These are phyloP conservation scores for Dinocampus coccinellae DNA, from an alignment of 2,888 invertebrate genomes.

Conservation along the genomic window DNA sequence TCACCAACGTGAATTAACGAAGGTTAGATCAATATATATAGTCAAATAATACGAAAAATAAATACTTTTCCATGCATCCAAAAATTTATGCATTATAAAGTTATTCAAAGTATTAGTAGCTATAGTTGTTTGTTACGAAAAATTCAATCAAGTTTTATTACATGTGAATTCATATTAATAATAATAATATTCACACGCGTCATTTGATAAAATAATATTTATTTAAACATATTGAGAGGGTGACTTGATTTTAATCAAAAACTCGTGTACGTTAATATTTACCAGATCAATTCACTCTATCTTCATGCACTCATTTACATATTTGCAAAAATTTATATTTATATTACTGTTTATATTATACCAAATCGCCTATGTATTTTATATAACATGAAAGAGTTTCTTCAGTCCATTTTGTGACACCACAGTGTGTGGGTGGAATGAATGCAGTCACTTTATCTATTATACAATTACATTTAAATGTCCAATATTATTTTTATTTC, in stretches of 20 bases:
- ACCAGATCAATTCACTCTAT: conserved; percentile 15
- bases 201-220: neutral
- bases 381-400: conserved; percentile 37
- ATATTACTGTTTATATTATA: conserved; percentile 37
- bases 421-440: conserved; percentile 55
- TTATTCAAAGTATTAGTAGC: neutral
- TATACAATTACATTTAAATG: neutral
- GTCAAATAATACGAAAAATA: neutral
- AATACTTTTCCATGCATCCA: neutral
- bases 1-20: neutral
- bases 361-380: conserved; percentile 48
- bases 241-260: neutral
- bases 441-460: conserved; percentile 32
- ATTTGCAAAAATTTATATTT: conserved; percentile 27
- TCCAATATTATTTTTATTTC: too few species aligned
- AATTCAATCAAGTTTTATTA: neutral
- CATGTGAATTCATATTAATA: neutral
- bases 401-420: conserved; percentile 54
- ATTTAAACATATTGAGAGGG: neutral
- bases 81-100: neutral
- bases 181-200: neutral
- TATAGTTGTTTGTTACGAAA: neutral
- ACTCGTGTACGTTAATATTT: neutral
- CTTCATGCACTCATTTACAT: conserved; percentile 11
- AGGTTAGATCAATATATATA: neutral